phyloP scores from a whole-genome alignment of 2,797 vertebrate genomes.

The Tapirus indicus region DNA sequence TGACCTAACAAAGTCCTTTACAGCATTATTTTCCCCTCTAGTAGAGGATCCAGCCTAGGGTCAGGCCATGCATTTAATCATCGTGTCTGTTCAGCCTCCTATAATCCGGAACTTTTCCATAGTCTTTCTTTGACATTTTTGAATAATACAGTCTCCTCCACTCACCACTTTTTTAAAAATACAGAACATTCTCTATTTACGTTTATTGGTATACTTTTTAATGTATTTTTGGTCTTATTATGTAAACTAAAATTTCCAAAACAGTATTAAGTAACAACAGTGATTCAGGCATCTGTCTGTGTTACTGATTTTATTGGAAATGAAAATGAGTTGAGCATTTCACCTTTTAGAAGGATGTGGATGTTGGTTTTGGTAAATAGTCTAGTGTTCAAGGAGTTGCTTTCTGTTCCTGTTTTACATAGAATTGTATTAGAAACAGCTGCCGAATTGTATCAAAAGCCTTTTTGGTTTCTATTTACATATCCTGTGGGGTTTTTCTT shows the following conservation, averaged over 20 bases:
- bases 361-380: background rate
- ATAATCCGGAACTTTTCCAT: background rate
- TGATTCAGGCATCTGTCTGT: background rate
- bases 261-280: background rate
- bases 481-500: background rate
- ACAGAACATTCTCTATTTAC: background rate
- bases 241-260: constrained; percentile 4
- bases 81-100: background rate
- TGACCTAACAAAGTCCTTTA: background rate
- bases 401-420: background rate
- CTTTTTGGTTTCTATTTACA: constrained; percentile 12
- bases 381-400: background rate
- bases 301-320: constrained; percentile 27
- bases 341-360: background rate
- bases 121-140: constrained; percentile 4
- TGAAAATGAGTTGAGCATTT: constrained; percentile 22
- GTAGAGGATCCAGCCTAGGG: background rate
- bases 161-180: background rate
- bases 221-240: background rate
- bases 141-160: background rate
- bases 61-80: background rate
- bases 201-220: background rate
- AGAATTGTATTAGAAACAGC: background rate
- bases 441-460: background rate
- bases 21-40: background rate